Percentiles rank a stretch among this genome's conserved stretches.
Conservation (phyloP, 2,113 vertebrate genomes). For the Lagopus leucura region DNA sequence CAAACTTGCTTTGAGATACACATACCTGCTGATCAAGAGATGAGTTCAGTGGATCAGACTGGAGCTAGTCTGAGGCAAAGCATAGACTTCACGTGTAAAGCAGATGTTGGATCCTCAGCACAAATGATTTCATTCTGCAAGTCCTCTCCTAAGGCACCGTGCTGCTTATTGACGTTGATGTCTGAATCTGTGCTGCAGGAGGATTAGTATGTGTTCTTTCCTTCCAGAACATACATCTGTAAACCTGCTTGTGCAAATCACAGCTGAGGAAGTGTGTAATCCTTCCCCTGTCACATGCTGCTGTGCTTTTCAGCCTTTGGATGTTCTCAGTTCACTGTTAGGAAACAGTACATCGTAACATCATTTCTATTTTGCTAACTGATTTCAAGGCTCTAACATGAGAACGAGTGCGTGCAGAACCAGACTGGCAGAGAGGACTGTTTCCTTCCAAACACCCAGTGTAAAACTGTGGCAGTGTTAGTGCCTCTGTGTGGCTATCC, state of each 20-base stretch:
- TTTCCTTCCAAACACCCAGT: not conserved
- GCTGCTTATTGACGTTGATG: not conserved
- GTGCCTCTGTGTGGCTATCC: not conserved
- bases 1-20: not conserved
- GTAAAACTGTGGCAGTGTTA: not conserved
- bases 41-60: not conserved
- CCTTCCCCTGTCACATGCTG: not conserved
- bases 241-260: not conserved
- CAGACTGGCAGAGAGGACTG: not conserved
- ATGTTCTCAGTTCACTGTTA: not conserved
- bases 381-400: not conserved
- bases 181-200: not conserved
- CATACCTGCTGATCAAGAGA: not conserved
- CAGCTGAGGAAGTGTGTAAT: not conserved
- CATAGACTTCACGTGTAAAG: not conserved
- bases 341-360: not conserved
- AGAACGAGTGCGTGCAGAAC: not conserved
- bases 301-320: not conserved
- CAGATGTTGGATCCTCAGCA: not conserved
- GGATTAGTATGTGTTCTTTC: not conserved
- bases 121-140: not conserved
- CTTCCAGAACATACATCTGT: not conserved
- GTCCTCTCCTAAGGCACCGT: not conserved
- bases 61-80: not conserved
- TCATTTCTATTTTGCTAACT: conserved; percentile 6